Percentiles rank a stretch among this genome's conserved stretches.
These are phyloP conservation scores for Dicyrtomina minuta DNA, from an alignment of 2,888 invertebrate species.

Conservation along the genomic window DNA sequence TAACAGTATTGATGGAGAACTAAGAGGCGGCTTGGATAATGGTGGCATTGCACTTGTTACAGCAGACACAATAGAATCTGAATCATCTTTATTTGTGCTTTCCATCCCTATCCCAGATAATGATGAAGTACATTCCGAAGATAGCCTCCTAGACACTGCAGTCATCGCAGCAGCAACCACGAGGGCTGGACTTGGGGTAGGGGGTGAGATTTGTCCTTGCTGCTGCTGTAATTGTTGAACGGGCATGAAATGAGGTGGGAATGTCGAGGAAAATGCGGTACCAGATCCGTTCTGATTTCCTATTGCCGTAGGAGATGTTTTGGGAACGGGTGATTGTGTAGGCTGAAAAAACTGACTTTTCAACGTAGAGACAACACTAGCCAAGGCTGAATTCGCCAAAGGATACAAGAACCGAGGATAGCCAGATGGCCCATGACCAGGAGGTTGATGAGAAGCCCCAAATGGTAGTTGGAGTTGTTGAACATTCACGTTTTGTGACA, in stretches of 20 bases:
- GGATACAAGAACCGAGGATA: conserved; percentile 34
- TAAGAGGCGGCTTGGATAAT: conserved; percentile 51
- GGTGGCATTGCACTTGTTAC: conserved; percentile 42
- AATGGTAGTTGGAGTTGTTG: conserved; percentile 7
- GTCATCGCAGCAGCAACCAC: too few relatives aligned
- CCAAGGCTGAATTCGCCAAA: conserved; percentile 23
- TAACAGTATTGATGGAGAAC: conserved; percentile 50
- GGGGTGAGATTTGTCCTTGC: conserved; percentile 12
- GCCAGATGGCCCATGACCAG: background rate
- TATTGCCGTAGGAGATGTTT: conserved; percentile 23
- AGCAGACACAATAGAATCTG: conserved; percentile 22
- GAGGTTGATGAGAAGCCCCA: conserved; percentile 1
- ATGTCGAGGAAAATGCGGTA: conserved; percentile 19
- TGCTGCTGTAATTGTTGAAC: conserved; percentile 34
- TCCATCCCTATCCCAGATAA: conserved; percentile 2
- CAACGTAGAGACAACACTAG: conserved; percentile 30
- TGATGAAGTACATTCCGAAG: conserved; percentile 3
- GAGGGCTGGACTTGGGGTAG: background rate
- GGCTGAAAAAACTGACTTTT: conserved; percentile 36
- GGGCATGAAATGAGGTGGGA: conserved; percentile 22
- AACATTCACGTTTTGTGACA: conserved; percentile 13
- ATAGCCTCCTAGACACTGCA: background rate
- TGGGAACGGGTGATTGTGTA: conserved; percentile 35
- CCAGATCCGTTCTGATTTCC: background rate
- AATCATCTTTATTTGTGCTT: background rate